Percentiles rank a stretch among this genome's conserved stretches.
These are phyloP conservation scores for Holotrichia oblita DNA, from an alignment of 1,140 invertebrate genomes.

Conservation along the genomic window DNA sequence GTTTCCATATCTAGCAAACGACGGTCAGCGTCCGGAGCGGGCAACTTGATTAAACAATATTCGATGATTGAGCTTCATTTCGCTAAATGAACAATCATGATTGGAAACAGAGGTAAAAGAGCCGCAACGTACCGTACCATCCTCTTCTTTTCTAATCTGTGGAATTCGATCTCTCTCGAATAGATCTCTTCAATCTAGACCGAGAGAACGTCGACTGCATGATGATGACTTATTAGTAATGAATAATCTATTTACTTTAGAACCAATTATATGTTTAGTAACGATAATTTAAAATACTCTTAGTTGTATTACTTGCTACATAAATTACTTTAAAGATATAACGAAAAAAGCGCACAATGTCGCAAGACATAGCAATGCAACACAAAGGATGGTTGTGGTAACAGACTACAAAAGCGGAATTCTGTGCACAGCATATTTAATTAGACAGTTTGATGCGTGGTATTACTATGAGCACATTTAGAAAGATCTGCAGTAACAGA, in stretches of 20 bases:
- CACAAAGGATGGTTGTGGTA: too few species aligned
- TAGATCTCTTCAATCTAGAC: not conserved
- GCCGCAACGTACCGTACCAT: not conserved
- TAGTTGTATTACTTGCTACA: too few species aligned
- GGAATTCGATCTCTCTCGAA: not conserved
- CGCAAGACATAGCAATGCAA: too few species aligned
- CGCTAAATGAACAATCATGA: conserved; percentile 31
- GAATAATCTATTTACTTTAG: conserved; percentile 8
- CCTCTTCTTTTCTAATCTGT: not conserved
- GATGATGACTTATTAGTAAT: conserved; percentile 15
- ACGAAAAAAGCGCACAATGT: too few species aligned
- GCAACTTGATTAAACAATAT: conserved; percentile 29
- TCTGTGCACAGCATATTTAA: too few species aligned
- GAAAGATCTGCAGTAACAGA: too few species aligned
- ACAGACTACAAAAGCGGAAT: too few species aligned
- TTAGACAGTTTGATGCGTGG: too few species aligned
- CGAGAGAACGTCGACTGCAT: conserved; percentile 1
- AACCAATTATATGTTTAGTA: not conserved
- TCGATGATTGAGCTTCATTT: conserved; percentile 33
- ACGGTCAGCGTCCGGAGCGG: not conserved
- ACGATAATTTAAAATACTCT: not conserved
- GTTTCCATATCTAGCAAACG: not conserved
- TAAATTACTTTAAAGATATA: too few species aligned
- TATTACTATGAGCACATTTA: too few species aligned
- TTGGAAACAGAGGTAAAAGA: not conserved